Base-by-base conservation (phyloP, 2,888 invertebrate genomes). In the Teleiodes luculella region DNA sequence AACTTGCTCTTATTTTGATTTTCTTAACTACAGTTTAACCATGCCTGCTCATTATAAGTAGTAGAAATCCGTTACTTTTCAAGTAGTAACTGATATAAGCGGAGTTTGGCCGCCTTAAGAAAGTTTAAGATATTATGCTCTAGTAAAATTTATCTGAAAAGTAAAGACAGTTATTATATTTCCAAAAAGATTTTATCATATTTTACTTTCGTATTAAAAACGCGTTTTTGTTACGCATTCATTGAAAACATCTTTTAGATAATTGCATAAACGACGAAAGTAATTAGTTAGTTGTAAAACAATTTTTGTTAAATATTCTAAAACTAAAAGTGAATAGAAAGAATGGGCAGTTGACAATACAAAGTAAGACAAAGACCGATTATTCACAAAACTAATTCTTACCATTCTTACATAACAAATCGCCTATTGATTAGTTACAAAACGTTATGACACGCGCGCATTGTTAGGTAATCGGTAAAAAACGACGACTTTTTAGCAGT, bases 381-480 rank as follows among this genome's bases (percentile, higher is more conserved):
- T 28, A 24, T 28, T 24, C 1, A 43, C 28, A 24, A 43, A n/a
- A 13, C 28, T 43, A 28, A n/a, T 28, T 43, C 24, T 43, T 43
- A 24, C 39, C 28, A 28, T n/a, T 13, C 43, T 28, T 43, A 28
- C 43, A 24, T 43, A 24, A 51, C 39, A 56, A 63, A 57, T 56
- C 53, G 61, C 56, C 53, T 55, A 53, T 46, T 55, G 56, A 65
- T 68, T 57, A 39, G 61, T 68, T 61, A 66, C 57, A 59, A 50
- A 55, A 53, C 49, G 59, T 71, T 70, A 69, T 70, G 63, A 58
- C 66, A 68, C 61, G 57, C 53, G 55, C 55, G 57, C 49, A 56
- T 58, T 58, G 56, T 77, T 74, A 68, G 58, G 59, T 69, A 72
- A 76, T 54, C 11, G 45, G 54, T 54, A 57, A 58, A 60, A 55